phyloP scores from a whole-genome alignment of 2,797 vertebrate species.

The Odontamblyopus rebecca region DNA sequence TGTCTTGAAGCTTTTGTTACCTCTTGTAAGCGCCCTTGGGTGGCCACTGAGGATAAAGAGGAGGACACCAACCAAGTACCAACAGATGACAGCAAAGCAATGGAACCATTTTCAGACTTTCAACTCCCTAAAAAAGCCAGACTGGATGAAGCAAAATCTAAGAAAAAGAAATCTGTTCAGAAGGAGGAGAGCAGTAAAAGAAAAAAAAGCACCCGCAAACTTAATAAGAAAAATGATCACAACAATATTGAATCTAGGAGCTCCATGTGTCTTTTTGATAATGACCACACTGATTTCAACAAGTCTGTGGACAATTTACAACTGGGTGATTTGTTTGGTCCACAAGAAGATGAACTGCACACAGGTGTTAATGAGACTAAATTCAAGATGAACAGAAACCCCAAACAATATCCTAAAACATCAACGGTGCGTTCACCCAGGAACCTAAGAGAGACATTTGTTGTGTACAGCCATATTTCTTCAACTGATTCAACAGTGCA shows the following conservation, averaged over 20 bases:
- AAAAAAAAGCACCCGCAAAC: slow-evolving; percentile 16
- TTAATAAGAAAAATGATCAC: background rate
- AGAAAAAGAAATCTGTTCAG: slow-evolving; percentile 32
- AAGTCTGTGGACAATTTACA: slow-evolving; percentile 3
- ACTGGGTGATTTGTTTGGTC: background rate
- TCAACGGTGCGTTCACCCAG: background rate
- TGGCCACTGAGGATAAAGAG: slow-evolving; percentile 15
- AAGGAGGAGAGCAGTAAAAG: slow-evolving; percentile 21
- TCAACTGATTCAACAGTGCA: background rate
- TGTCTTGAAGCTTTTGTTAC: background rate
- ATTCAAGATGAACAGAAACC: slow-evolving; percentile 9
- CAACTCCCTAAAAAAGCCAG: slow-evolving; percentile 56
- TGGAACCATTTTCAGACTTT: background rate
- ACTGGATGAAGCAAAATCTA: slow-evolving; percentile 19
- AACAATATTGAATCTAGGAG: background rate
- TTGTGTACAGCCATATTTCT: slow-evolving; percentile 22
- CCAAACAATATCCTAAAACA: slow-evolving; percentile 19
- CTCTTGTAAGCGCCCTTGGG: slow-evolving; percentile 43
- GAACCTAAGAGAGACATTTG: slow-evolving; percentile 37
- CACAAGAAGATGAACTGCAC: background rate
- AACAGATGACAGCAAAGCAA: background rate
- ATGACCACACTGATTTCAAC: background rate
- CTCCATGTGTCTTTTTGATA: background rate
- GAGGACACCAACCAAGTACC: background rate
- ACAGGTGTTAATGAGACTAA: background rate